Evolutionary conservation across 2,113 vertebrate genomes (phyloP), one percentile per base, ranked within the genome.

Genomic region (Archocentrus centrarchus): DNA sequence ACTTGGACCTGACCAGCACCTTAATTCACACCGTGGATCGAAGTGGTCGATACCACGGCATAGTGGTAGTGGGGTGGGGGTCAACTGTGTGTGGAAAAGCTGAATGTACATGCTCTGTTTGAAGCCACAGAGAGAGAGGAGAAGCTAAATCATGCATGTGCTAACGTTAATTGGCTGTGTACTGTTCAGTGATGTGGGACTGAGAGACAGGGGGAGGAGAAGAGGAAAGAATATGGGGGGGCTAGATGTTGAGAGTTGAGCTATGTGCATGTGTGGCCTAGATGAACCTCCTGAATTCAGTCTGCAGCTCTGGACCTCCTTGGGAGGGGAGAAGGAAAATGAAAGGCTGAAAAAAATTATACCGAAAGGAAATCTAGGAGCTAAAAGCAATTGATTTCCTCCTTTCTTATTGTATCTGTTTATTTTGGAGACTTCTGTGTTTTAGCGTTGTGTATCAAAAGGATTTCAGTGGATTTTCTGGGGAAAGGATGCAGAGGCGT

Each of bases 131-230:
- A 91, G 90, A 92, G 89, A 84, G 62, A 75, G 60, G 82, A 90
- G 89, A 90, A 91, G 91, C 90, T 94, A 93, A 95, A 95, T 94
- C 94, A 95, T 95, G 92, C 89, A 94, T 95, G 94, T 93, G 93
- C 93, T 92, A 89, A 90, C 91, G 92, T 92, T 94, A 95, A 94
- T 93, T 94, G 91, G 93, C 92, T 93, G 91, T 93, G 92, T 92
- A 92, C 92, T 92, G 92, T 87, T 93, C 92, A 92, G 88, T 90
- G 93, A 92, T 92, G 92, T 91, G 93, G 92, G 91, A 91, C 90
- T 89, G 87, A 88, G 90, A 93, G 92, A 91, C 88, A 80, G 88
- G 82, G 83, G 87, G 92, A 93, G 91, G 88, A 90, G 86, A 86
- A 82, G 75, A 86, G 80, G 82, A 63, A 61, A 88, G 86, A 82